Evolutionary conservation across 2,797 vertebrate species (phyloP).

Genomic region (Thripadectes ignobilis): DNA sequence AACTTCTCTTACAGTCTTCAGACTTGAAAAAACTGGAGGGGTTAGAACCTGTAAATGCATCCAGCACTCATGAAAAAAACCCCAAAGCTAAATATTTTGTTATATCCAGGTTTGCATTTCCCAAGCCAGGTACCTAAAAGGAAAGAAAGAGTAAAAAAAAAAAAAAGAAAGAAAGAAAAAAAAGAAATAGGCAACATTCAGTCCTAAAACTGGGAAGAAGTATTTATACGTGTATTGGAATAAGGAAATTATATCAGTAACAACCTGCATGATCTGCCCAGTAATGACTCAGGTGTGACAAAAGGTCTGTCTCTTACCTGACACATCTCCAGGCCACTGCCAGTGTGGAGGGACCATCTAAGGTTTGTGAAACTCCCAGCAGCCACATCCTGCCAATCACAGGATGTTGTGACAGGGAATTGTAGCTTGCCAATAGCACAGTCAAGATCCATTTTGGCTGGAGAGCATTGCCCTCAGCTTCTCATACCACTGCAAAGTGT

Average conservation of each 20-base stretch:
- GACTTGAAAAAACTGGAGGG: neutral
- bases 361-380: neutral
- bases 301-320: neutral
- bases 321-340: neutral
- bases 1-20: neutral
- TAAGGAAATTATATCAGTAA: neutral
- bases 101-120: neutral
- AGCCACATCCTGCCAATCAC: neutral
- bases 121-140: neutral
- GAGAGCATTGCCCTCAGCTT: neutral
- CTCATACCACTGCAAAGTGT: fast-evolving
- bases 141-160: neutral
- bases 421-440: neutral
- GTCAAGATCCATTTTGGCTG: neutral
- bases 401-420: neutral
- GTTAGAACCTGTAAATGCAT: neutral
- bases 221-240: neutral
- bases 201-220: neutral
- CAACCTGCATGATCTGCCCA: neutral
- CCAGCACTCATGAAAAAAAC: neutral
- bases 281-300: neutral
- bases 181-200: neutral
- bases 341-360: fast-evolving
- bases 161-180: neutral
- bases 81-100: neutral